Evolutionary conservation across 2,888 invertebrate species (phyloP).

Genomic region (Xanthorhoe spadicearia): DNA sequence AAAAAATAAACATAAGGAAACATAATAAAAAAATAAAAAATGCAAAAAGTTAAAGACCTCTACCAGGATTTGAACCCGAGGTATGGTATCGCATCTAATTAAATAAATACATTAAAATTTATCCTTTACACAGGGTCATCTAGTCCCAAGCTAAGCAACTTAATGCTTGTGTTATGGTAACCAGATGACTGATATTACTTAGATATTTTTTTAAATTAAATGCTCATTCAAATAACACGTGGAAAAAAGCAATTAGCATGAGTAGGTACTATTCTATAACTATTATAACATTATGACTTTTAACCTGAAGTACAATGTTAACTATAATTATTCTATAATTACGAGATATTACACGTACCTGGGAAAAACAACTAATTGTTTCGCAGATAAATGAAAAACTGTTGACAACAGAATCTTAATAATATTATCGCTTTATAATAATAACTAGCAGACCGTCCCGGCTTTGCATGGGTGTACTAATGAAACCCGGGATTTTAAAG

Average conservation of each 20-base stretch:
- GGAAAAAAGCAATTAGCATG: background rate
- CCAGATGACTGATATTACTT: no score
- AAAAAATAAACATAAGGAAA: conserved; percentile 36
- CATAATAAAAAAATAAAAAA: background rate
- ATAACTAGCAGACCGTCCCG: no score
- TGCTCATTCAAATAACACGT: background rate
- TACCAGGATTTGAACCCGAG: background rate
- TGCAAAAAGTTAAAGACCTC: no score
- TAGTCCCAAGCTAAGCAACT: no score
- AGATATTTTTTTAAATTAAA: no score
- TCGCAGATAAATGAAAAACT: conserved; percentile 4
- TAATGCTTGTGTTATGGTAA: no score
- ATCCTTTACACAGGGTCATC: no score
- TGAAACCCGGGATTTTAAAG: no score
- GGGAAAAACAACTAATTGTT: conserved; percentile 20
- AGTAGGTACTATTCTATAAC: conserved; percentile 2
- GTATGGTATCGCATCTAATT: background rate
- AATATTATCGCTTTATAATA: background rate
- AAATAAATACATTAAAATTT: no score
- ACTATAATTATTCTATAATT: conserved; percentile 8
- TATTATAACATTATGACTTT: conserved; percentile 17
- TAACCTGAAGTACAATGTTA: conserved; percentile 9
- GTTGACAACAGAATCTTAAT: background rate
- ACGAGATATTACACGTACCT: conserved; percentile 7
- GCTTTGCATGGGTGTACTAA: no score